Base-by-base conservation (phyloP, 2,113 vertebrate species). In the Maccullochella peelii region DNA sequence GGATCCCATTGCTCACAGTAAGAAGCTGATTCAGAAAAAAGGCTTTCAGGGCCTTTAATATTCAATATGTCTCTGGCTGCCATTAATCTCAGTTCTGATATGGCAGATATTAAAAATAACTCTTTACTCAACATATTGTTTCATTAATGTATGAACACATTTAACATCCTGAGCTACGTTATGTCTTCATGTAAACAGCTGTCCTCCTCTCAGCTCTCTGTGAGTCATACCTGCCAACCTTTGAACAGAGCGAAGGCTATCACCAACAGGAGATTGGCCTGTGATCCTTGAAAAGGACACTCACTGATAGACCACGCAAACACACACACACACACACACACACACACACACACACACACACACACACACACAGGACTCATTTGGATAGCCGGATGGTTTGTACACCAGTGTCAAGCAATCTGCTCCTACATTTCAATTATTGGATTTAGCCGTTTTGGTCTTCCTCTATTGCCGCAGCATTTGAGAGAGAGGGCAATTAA, bases 381-480 rank as follows among this genome's bases (percentile, higher is more conserved):
- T 85, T 84, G 73, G 69, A 75, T 42, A 83, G 78, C 58, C 18
- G 54, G 66, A 70, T 52, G 25, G 76, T 87, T 84, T 79, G 77
- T 65, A 65, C 52, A 77, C 61, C 80, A 38, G 88, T 82, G 57
- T 82, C 42, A 59, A 73, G 92, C 91, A 90, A 90, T 92, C 93
- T 91, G 94, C 93, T 95, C 89, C 80, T 90, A 96, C 91, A 94
- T 94, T 95, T 91, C 89, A 96, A 96, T 96, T 90, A 94, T 95
- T 96, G 94, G 92, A 93, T 96, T 96, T 95, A 94, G 92, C 90
- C 83, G 76, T 91, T 90, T 65, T 67, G 67, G 94, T 94, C 73
- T 78, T 92, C 74, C 92, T 89, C 93, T 79, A 79, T 89, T 66
- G 78, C 93, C 90, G 92, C 90, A 95, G 82, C 67, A 65, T 89